Evolutionary conservation across 1,140 invertebrate genomes (phyloP), one percentile per base, ranked within the genome.

Genomic region (Sycophaga agraensis): DNA sequence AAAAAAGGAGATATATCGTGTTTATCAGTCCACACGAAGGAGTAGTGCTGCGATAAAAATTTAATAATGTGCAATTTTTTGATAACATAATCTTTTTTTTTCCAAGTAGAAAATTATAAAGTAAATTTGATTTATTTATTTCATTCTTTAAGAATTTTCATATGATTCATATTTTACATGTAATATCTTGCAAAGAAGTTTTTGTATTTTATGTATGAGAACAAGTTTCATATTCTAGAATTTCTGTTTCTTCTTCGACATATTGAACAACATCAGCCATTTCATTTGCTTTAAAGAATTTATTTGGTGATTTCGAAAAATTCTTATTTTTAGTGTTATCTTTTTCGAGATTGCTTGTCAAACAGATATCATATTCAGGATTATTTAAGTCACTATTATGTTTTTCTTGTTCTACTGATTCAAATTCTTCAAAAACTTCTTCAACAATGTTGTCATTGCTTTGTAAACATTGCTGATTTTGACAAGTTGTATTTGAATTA

Each of bases 241-340:
- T 79, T 58, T 79, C 78, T 0, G 78, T 79, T 58, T 79, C 77
- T 45, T 80, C 78, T 31, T 76, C 75, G 2, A 81, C 76, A 22
- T 81, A 80, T 17, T 79, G 77, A 64, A 80, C 75, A 1, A 75
- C 70, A 45, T 79, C 75, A 31, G 76, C 74, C 0, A 75, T 70
- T 1, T 74, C 72, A 59, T 71, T 67, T 4, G 61, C 64, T 22
- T 68, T 70, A 2, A 46, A 57, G 8, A 66, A 59, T 17, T 66
- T 56, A 19, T 68, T 62, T 48, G 37, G 21, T 11, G 19, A 2
- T 70, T 22, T 12, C 62, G 49, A 16, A 53, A 45, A 12, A 65
- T 63, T n/a, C n/a, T n/a, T n/a, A n/a, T n/a, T n/a, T n/a, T n/a
- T n/a, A n/a, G n/a, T n/a, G n/a, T n/a, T n/a, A n/a, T n/a, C n/a